A percentile compares a stretch with the other conserved stretches of the same genome.
Conservation (phyloP, 2,113 vertebrate species). For the Corydoras sp. region DNA sequence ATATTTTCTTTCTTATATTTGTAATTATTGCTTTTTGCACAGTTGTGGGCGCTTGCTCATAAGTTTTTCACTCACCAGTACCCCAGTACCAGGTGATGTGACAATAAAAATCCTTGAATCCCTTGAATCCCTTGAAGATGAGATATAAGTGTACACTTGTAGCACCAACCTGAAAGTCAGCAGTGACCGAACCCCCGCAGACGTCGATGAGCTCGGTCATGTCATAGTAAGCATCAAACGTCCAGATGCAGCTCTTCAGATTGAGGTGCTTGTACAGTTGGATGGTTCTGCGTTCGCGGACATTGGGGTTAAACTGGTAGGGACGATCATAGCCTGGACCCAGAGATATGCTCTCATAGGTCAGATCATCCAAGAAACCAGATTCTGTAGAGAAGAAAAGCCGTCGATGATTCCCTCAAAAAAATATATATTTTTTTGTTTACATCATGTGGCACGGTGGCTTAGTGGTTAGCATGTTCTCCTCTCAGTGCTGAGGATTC, state of each 20-base stretch:
- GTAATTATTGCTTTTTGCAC: too few relatives aligned
- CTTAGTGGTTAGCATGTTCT: too few relatives aligned
- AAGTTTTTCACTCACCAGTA: too few relatives aligned
- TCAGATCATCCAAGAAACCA: conserved; percentile 83
- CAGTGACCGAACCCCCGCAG: conserved; percentile 89
- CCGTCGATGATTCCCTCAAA: too few relatives aligned
- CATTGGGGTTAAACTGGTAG: conserved; percentile 81
- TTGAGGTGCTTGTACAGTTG: conserved; percentile 94
- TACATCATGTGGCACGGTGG: too few relatives aligned
- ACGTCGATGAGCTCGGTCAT: conserved; percentile 96
- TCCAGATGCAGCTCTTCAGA: conserved; percentile 98
- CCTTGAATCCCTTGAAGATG: too few relatives aligned
- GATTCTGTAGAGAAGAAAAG: conserved; percentile 66
- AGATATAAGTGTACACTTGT: not conserved
- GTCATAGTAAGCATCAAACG: conserved; percentile 91
- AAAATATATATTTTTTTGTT: too few relatives aligned
- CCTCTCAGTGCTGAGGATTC: too few relatives aligned
- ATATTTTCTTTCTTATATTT: too few relatives aligned
- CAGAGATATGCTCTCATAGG: conserved; percentile 71
- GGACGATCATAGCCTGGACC: conserved; percentile 90
- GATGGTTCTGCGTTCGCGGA: conserved; percentile 82
- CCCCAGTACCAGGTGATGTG: too few relatives aligned
- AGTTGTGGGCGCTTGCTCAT: too few relatives aligned
- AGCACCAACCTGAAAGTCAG: conserved; percentile 86
- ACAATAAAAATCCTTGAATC: too few relatives aligned